A percentile compares a stretch with the other conserved stretches of the same genome.
Evolutionary conservation across 1,140 invertebrate species (phyloP).

Genomic region (Nylanderia fulva): DNA sequence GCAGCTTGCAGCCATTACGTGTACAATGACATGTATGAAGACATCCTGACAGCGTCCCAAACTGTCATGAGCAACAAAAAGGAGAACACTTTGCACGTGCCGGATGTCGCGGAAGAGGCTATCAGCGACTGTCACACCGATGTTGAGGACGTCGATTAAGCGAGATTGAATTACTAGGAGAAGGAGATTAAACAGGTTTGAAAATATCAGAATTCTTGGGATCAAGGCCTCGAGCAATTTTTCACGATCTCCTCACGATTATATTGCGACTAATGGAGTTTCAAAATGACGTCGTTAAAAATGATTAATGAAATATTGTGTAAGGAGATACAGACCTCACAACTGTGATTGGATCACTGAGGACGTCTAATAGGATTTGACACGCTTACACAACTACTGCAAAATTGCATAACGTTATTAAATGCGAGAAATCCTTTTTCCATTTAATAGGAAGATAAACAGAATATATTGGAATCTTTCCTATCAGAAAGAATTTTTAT

Average conservation of each 20-base stretch:
- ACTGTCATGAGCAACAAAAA: constrained; percentile 83
- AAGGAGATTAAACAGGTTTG: background rate
- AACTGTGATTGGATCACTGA: background rate
- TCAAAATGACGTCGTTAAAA: background rate
- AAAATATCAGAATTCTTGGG: background rate
- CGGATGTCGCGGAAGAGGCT: constrained; percentile 71
- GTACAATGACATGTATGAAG: constrained; percentile 71
- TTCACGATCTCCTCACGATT: background rate
- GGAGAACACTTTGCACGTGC: constrained; percentile 76
- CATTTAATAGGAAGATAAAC: constrained; percentile 10
- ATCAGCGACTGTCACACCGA: constrained; percentile 82
- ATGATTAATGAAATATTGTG: background rate
- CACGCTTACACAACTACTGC: background rate
- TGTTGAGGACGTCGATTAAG: constrained; percentile 82
- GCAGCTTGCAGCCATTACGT: constrained; percentile 70
- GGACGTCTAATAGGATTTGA: constrained; percentile 17
- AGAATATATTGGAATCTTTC: background rate
- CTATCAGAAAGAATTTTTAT: background rate
- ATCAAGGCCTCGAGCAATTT: background rate
- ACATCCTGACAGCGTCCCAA: constrained; percentile 79
- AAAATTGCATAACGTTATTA: constrained; percentile 10
- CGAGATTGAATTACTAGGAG: background rate
- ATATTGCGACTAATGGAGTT: background rate
- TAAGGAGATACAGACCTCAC: background rate
- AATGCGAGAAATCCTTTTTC: background rate